Conservation (phyloP, 1,140 invertebrate species). For the Pentalonia nigronervosa region DNA sequence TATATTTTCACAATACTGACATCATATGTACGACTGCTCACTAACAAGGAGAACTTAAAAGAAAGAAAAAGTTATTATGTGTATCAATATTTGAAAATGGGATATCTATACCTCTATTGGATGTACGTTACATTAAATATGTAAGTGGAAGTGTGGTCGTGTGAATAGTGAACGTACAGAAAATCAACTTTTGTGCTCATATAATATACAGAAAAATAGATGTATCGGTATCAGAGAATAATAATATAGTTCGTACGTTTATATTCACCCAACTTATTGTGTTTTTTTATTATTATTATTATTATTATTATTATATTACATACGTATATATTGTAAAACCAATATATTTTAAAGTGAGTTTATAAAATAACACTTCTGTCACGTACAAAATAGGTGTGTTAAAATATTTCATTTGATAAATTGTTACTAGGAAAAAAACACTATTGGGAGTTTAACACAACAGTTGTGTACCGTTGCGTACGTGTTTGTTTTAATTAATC, state of each 20-base stretch:
- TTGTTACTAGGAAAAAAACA: conserved; percentile 11
- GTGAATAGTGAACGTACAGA: background rate
- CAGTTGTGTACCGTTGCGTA: background rate
- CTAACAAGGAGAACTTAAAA: background rate
- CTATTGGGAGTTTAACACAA: conserved; percentile 6
- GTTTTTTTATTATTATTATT: background rate
- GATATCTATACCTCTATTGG: background rate
- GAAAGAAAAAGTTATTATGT: background rate
- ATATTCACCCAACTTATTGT: background rate
- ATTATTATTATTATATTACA: background rate
- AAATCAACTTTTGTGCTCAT: background rate
- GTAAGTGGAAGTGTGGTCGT: background rate
- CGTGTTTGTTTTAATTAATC: conserved; percentile 17
- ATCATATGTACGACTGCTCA: background rate
- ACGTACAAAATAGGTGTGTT: background rate
- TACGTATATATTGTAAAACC: background rate
- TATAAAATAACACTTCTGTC: background rate
- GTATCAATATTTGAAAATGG: background rate
- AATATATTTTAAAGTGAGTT: background rate
- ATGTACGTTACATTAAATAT: background rate
- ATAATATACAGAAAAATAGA: background rate
- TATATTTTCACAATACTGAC: background rate
- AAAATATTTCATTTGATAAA: background rate
- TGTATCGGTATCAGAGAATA: background rate
- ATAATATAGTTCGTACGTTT: conserved; percentile 15